phyloP scores from a whole-genome alignment of 2,113 vertebrate species.

The Pavo muticus region DNA sequence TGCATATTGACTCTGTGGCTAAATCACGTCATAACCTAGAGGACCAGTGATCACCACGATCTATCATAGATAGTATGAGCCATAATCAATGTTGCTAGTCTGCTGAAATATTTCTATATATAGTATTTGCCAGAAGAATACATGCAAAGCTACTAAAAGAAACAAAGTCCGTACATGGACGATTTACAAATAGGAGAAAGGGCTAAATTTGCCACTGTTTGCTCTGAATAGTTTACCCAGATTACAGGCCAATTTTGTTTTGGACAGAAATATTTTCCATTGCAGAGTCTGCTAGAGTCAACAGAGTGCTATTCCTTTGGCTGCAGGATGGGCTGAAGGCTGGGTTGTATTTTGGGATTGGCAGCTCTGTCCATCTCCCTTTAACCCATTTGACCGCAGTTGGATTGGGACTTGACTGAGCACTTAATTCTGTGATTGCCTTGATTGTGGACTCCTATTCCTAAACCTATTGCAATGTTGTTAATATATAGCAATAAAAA shows the following conservation, averaged over 20 bases:
- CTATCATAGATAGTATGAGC: neutral
- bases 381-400: constrained; percentile 31
- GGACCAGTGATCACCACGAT: neutral
- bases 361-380: neutral
- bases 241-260: constrained; percentile 55
- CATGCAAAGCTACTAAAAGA: constrained; percentile 22
- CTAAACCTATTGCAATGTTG: constrained; percentile 13
- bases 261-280: constrained; percentile 67
- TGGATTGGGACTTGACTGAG: constrained; percentile 33
- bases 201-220: constrained; percentile 66
- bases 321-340: neutral
- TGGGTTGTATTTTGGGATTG: constrained; percentile 49
- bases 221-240: constrained; percentile 55
- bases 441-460: constrained; percentile 33
- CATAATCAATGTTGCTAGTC: neutral
- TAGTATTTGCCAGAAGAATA: constrained; percentile 34
- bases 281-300: constrained; percentile 36
- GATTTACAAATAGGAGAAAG: constrained; percentile 51
- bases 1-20: constrained; percentile 19
- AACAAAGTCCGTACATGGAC: constrained; percentile 44
- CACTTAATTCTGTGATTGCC: constrained; percentile 46
- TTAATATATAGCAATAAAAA: constrained; percentile 32
- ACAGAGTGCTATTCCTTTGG: constrained; percentile 16
- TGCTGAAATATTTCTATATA: constrained; percentile 39
- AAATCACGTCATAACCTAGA: constrained; percentile 24